These are phyloP conservation scores for Salpingus planirostris DNA, from an alignment of 2,888 invertebrate species.

Conservation along the genomic window DNA sequence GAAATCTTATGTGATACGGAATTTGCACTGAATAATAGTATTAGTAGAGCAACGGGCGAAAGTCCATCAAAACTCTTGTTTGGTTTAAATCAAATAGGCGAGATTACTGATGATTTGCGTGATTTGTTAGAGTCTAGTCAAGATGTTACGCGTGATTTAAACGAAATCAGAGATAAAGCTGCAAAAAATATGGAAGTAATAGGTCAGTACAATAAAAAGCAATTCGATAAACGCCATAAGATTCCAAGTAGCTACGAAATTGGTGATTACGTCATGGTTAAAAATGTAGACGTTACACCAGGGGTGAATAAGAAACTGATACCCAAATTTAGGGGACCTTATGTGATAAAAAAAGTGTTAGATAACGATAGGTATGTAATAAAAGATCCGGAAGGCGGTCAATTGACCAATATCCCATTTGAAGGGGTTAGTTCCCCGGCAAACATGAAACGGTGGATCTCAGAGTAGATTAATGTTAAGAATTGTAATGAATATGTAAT, in stretches of 20 bases:
- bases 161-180: background rate
- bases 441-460: background rate
- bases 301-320: slow-evolving; percentile 1
- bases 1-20: slow-evolving; percentile 24
- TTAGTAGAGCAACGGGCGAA: slow-evolving; percentile 3
- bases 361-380: slow-evolving; percentile 1
- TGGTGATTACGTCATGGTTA: slow-evolving; percentile 3
- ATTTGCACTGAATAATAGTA: slow-evolving; percentile 19
- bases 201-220: background rate
- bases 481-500: too few species aligned
- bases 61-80: slow-evolving; percentile 1
- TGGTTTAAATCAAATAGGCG: background rate
- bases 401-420: slow-evolving; percentile 2
- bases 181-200: background rate
- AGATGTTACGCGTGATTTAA: slow-evolving; percentile 1
- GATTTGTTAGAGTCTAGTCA: background rate
- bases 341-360: slow-evolving; percentile 1
- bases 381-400: slow-evolving; percentile 1
- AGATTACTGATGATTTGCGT: background rate
- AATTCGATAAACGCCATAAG: slow-evolving; percentile 1
- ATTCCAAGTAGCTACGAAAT: background rate
- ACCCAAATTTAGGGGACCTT: background rate
- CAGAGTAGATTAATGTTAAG: too few species aligned
- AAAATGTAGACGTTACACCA: slow-evolving; percentile 1
- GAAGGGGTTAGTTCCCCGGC: background rate